Conservation (phyloP, 2,888 invertebrate species). For the Coecobrya sp. region DNA sequence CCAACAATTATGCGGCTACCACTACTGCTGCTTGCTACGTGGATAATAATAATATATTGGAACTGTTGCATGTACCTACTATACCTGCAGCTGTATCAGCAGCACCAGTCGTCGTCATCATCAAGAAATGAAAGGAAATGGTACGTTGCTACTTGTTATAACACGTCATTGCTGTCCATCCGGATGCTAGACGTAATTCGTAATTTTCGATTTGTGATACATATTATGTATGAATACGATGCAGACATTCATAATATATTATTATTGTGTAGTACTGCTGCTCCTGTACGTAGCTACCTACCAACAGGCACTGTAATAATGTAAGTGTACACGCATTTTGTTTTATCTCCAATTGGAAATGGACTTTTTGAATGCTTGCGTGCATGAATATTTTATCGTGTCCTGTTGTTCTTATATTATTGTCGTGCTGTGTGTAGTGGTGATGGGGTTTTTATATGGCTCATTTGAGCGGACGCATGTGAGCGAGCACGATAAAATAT, state of each 20-base stretch:
- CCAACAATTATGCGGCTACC: background rate
- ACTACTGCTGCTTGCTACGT: background rate
- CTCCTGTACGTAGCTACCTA: too few species aligned
- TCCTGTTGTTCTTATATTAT: background rate
- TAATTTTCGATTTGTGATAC: background rate
- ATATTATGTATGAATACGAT: background rate
- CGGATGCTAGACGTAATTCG: background rate
- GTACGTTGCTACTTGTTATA: background rate
- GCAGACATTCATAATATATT: background rate
- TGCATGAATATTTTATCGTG: slow-evolving; percentile 8
- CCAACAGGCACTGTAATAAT: background rate
- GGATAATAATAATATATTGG: background rate
- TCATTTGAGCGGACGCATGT: slow-evolving; percentile 63
- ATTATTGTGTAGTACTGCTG: too few species aligned
- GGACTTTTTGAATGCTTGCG: background rate
- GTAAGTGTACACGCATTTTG: background rate
- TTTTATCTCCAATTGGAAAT: slow-evolving; percentile 5
- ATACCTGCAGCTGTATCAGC: background rate
- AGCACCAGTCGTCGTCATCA: background rate
- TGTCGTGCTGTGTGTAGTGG: background rate
- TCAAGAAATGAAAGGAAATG: background rate
- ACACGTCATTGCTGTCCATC: background rate
- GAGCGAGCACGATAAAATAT: slow-evolving; percentile 27
- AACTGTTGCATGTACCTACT: slow-evolving; percentile 10
- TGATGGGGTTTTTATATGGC: slow-evolving; percentile 32